phyloP scores from a whole-genome alignment of 2,113 vertebrate species.

The Triplophysa siluroides region DNA sequence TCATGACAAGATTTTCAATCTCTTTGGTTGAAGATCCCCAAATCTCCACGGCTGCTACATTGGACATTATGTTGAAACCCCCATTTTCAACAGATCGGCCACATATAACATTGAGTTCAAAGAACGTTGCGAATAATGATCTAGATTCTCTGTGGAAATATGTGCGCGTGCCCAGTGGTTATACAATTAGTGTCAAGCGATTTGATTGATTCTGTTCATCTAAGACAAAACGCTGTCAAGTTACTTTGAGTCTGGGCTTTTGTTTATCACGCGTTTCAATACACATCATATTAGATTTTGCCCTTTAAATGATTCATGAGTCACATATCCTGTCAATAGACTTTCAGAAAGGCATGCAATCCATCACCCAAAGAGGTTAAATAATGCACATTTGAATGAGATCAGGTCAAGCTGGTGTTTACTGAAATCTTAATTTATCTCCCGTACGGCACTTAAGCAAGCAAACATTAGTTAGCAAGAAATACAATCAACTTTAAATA shows the following conservation, averaged over 20 bases:
- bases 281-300: constrained; percentile 49
- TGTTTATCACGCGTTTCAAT: constrained; percentile 5
- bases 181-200: constrained; percentile 17
- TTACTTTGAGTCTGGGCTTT: background rate
- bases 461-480: background rate
- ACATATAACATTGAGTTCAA: background rate
- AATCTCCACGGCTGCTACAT: constrained; percentile 10
- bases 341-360: constrained; percentile 40
- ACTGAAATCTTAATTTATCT: constrained; percentile 35
- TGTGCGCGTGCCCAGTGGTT: constrained; percentile 23
- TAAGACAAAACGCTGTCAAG: background rate
- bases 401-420: constrained; percentile 46
- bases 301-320: constrained; percentile 43
- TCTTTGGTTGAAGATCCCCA: background rate
- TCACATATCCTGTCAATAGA: constrained; percentile 45
- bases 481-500: background rate
- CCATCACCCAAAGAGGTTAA: constrained; percentile 55
- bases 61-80: background rate
- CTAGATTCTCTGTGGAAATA: constrained; percentile 22
- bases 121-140: background rate
- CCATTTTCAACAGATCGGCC: constrained; percentile 13
- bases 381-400: constrained; percentile 56
- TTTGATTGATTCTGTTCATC: constrained; percentile 14
- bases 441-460: background rate
- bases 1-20: too few relatives aligned